A percentile compares a stretch with the other conserved stretches of the same genome.
These are phyloP conservation scores for Xerus inauris DNA, from an alignment of 2,113 vertebrate genomes.

Conservation along the genomic window DNA sequence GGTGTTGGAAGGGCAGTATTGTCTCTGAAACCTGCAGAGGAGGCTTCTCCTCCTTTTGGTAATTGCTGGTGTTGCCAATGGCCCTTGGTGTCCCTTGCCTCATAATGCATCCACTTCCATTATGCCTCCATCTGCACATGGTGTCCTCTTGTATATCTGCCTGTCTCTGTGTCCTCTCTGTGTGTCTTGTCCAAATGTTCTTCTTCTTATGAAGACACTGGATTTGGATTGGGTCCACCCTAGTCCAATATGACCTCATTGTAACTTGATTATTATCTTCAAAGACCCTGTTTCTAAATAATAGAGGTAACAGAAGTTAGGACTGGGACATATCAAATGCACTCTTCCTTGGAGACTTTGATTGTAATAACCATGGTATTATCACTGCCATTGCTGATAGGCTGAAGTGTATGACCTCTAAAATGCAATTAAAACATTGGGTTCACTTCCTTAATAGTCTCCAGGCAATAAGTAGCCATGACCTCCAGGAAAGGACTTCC, in stretches of 20 bases:
- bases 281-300: background rate
- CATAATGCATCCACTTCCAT: rapidly evolving
- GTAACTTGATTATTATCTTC: background rate
- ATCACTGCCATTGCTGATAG: rapidly evolving
- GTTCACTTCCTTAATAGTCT: background rate
- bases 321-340: background rate
- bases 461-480: background rate
- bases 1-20: background rate
- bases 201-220: background rate
- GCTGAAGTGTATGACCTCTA: background rate
- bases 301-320: background rate
- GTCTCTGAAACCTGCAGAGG: background rate
- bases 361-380: rapidly evolving
- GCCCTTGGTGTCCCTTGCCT: background rate
- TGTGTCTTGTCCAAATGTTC: background rate
- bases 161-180: background rate
- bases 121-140: too few relatives aligned
- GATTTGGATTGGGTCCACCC: background rate
- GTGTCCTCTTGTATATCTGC: rapidly evolving
- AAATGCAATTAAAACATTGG: background rate
- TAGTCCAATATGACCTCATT: background rate
- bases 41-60: too few relatives aligned
- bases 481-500: background rate
- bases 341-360: background rate
- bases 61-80: background rate